Conservation (phyloP, 2,113 vertebrate genomes). For the Nothobranchius kuhntae region DNA sequence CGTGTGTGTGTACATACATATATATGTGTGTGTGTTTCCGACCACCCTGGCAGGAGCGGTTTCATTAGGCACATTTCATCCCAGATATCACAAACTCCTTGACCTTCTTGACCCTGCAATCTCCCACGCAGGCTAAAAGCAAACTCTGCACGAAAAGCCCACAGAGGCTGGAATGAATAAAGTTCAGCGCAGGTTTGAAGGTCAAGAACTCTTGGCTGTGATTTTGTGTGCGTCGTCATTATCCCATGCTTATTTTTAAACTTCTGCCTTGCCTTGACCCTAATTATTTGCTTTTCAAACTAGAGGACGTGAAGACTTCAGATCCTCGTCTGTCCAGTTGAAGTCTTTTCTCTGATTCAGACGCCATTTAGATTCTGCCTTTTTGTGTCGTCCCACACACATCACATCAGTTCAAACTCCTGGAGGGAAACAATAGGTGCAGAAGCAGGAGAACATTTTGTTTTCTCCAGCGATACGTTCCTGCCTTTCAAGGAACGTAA, state of each 20-base stretch:
- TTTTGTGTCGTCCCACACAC: slow-evolving; percentile 38
- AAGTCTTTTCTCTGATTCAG: slow-evolving; percentile 2
- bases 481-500: slow-evolving; percentile 62
- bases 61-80: slow-evolving; percentile 60
- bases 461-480: slow-evolving; percentile 75
- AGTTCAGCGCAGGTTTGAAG: slow-evolving; percentile 31
- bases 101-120: slow-evolving; percentile 53
- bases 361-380: slow-evolving; percentile 24
- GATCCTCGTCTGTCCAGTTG: neutral
- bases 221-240: neutral
- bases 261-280: neutral
- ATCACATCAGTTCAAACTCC: slow-evolving; percentile 30
- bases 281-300: slow-evolving; percentile 2
- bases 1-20: too few relatives aligned
- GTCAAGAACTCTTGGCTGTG: slow-evolving; percentile 19
- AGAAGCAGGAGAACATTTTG: slow-evolving; percentile 53
- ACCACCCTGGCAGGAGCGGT: slow-evolving; percentile 21
- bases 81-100: slow-evolving; percentile 54
- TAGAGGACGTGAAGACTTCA: slow-evolving; percentile 3
- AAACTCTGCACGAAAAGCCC: slow-evolving; percentile 6
- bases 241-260: slow-evolving; percentile 3
- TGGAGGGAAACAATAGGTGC: slow-evolving; percentile 54
- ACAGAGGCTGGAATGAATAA: slow-evolving; percentile 14
- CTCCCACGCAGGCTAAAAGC: slow-evolving; percentile 38
- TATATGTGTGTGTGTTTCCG: neutral